Conservation (phyloP, 2,113 vertebrate species). For the Eurypyga helias region DNA sequence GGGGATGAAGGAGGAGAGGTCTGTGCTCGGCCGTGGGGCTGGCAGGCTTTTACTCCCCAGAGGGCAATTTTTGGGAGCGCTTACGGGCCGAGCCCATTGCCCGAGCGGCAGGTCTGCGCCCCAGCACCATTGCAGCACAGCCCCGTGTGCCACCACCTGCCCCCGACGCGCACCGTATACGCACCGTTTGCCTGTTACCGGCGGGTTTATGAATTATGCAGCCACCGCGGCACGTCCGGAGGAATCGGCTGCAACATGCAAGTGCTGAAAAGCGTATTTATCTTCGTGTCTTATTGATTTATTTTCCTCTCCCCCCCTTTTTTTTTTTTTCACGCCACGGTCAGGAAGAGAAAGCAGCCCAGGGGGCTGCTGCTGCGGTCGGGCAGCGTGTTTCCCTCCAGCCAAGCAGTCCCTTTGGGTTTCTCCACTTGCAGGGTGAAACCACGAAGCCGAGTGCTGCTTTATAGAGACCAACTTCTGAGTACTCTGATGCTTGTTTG, state of each 20-base stretch:
- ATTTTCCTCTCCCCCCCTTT: background rate
- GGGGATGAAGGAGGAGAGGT: background rate
- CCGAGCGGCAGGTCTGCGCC: conserved; percentile 1
- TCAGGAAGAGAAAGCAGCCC: background rate
- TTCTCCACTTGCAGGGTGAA: background rate
- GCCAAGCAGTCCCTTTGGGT: background rate
- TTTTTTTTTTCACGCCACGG: background rate
- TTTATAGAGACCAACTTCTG: background rate
- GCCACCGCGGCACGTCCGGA: background rate
- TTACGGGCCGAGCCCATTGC: background rate
- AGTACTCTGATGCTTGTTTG: background rate
- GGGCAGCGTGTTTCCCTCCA: too few species aligned
- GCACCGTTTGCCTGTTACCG: background rate
- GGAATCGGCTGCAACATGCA: background rate
- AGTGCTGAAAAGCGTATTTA: background rate
- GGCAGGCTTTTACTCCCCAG: background rate
- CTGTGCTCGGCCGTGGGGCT: accelerated
- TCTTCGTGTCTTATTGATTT: conserved; percentile 48
- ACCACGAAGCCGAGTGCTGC: background rate
- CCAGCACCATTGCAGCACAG: background rate
- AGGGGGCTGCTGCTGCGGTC: accelerated
- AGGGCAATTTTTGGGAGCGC: accelerated
- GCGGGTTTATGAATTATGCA: conserved; percentile 52
- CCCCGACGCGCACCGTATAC: too few species aligned
- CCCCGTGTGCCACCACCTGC: background rate